Base-by-base conservation (phyloP, 2,888 invertebrate genomes). In the Torymus texanus region DNA sequence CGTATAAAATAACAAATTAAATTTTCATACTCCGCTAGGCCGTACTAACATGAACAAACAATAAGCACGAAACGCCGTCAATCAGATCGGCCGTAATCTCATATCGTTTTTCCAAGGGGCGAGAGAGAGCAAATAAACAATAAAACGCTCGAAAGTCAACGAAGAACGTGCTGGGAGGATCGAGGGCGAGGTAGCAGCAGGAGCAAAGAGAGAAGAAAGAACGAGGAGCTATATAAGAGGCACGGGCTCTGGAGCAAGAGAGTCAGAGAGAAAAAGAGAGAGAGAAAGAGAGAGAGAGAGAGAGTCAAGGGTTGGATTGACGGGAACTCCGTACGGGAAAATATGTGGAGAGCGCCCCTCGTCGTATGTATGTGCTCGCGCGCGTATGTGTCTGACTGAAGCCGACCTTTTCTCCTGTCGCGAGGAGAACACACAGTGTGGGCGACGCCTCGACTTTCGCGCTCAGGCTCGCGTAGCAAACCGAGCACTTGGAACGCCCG, bases 401-500 rank as follows among this genome's bases (percentile, higher is more conserved):
- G 56, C 66, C 66, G 72, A 56, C 62, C 59, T 56, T 53, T 63
- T 78, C 75, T 41, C 62, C 72, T 70, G 66, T 24, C 75, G 56
- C 55, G 14, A 2, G 53, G 18, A 65, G 16, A 41, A 41, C 50
- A 41, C 24, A n/a, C 16, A 41, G 41, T 41, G 41, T 41, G 41
- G 41, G 41, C 41, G 41, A 41, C 41, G 41, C 41, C 41, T 41
- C 41, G 41, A 41, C 41, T 41, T 41, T 41, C 41, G 41, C 41
- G 41, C 41, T 41, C 41, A 41, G 41, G 41, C 41, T 41, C 41
- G 41, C 41, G 41, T 5, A 41, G 71, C 81, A 71, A 75, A 78
- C 75, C 75, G 82, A 80, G 82, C 83, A 84, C 82, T 82, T 66
- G 83, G 85, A 83, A 84, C 83, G 84, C 85, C 79, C 72, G 87